These are phyloP conservation scores for Nerophis lumbriciformis DNA, from an alignment of 2,113 vertebrate genomes.

Conservation along the genomic window DNA sequence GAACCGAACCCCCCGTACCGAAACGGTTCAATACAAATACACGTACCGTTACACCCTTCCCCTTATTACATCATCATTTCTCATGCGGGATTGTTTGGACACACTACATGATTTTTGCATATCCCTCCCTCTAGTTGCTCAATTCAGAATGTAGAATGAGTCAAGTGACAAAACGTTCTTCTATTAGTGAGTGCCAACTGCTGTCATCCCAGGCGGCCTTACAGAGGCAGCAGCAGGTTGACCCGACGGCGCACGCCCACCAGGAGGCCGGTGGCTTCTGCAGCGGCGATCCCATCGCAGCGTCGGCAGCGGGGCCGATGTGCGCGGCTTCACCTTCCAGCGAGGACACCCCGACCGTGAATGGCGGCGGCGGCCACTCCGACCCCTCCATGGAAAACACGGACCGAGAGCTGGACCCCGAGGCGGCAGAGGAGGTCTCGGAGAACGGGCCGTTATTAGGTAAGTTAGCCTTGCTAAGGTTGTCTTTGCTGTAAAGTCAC, in stretches of 20 bases:
- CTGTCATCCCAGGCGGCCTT: slow-evolving; percentile 78
- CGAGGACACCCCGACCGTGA: slow-evolving; percentile 76
- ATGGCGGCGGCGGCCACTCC: slow-evolving; percentile 86
- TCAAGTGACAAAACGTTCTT: no score
- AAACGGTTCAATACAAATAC: no score
- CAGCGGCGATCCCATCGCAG: slow-evolving; percentile 42
- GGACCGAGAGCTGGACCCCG: slow-evolving; percentile 81
- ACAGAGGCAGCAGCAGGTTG: slow-evolving; percentile 82
- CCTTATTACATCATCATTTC: background rate
- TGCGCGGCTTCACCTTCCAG: slow-evolving; percentile 56
- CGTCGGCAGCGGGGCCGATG: slow-evolving; percentile 31
- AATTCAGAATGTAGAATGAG: no score
- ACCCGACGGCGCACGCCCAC: slow-evolving; percentile 64
- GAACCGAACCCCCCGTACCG: no score
- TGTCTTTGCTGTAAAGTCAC: background rate
- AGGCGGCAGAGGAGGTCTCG: slow-evolving; percentile 82
- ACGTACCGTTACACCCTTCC: no score
- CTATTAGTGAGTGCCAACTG: no score
- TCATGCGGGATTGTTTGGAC: background rate
- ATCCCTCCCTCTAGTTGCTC: no score
- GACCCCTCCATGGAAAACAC: slow-evolving; percentile 76
- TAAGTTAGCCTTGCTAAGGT: slow-evolving; percentile 48
- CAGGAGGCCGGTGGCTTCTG: slow-evolving; percentile 60
- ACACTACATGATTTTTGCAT: no score
- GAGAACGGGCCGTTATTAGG: slow-evolving; percentile 90